Conservation (phyloP, 2,113 vertebrate species). For the Gobius niger region DNA sequence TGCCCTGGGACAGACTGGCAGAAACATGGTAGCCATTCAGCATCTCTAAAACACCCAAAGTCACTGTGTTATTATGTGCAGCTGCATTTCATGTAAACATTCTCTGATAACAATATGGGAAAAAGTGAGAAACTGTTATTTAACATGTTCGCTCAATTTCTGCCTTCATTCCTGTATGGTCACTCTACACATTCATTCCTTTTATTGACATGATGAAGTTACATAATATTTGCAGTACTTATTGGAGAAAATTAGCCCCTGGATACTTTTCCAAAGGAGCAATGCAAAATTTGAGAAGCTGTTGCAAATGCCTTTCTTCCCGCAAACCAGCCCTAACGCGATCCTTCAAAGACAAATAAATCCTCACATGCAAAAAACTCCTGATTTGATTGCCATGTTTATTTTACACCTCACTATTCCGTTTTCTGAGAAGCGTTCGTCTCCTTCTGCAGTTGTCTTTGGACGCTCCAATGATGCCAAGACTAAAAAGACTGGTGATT, state of each 20-base stretch:
- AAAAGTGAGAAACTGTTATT: background rate
- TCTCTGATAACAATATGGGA: background rate
- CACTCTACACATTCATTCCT: background rate
- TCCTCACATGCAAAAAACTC: background rate
- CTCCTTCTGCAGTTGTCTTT: conserved; percentile 35
- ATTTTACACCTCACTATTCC: conserved; percentile 6
- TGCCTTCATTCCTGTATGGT: background rate
- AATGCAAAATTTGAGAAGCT: background rate
- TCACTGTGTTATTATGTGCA: background rate
- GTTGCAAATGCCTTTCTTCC: background rate
- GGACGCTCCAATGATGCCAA: conserved; percentile 21
- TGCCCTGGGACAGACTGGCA: background rate
- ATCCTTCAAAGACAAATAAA: background rate
- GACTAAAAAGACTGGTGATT: conserved; percentile 44
- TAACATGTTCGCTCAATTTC: background rate
- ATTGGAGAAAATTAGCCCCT: background rate
- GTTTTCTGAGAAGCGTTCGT: background rate
- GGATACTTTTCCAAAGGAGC: background rate
- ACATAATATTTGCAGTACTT: background rate
- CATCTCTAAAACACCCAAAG: background rate
- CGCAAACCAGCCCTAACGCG: background rate
- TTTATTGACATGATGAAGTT: background rate
- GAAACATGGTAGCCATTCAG: background rate
- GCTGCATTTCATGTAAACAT: background rate
- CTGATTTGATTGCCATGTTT: background rate